Conservation (phyloP, 2,797 vertebrate genomes). For the Otus scops region DNA sequence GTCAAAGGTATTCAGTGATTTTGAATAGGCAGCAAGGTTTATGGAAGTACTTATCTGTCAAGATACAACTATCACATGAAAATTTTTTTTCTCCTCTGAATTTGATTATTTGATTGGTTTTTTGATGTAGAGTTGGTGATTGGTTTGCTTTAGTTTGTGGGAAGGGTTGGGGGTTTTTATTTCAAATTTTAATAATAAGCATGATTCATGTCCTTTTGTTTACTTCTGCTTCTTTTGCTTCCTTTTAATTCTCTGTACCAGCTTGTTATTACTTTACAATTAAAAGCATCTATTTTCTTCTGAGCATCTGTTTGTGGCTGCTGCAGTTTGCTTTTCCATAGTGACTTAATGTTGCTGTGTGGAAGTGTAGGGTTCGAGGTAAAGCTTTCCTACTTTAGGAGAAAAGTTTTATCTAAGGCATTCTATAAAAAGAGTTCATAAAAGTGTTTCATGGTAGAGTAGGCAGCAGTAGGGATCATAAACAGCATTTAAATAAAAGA, state of each 20-base stretch:
- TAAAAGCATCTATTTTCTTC: not conserved
- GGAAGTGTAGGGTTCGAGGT: not conserved
- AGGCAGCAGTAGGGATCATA: not conserved
- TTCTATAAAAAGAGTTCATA: not conserved
- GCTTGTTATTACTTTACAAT: not conserved
- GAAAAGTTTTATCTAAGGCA: not conserved
- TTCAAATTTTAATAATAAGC: not conserved
- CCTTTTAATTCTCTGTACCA: not conserved
- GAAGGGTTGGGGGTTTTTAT: accelerated
- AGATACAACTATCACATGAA: not conserved
- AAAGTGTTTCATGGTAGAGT: not conserved
- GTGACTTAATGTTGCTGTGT: not conserved
- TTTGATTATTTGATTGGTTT: not conserved
- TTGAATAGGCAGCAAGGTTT: not conserved
- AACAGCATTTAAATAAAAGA: not conserved
- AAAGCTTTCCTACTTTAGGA: not conserved
- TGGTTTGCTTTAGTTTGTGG: not conserved
- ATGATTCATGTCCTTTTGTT: not conserved
- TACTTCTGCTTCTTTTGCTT: not conserved
- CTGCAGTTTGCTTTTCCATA: not conserved
- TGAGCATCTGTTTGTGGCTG: not conserved
- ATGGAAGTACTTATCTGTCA: not conserved
- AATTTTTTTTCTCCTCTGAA: not conserved
- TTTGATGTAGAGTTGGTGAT: not conserved
- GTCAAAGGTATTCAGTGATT: not conserved